A percentile compares a stretch with the other conserved stretches of the same genome.
These are phyloP conservation scores for Colistium nudipinnis DNA, from an alignment of 2,113 vertebrate genomes.

Conservation along the genomic window DNA sequence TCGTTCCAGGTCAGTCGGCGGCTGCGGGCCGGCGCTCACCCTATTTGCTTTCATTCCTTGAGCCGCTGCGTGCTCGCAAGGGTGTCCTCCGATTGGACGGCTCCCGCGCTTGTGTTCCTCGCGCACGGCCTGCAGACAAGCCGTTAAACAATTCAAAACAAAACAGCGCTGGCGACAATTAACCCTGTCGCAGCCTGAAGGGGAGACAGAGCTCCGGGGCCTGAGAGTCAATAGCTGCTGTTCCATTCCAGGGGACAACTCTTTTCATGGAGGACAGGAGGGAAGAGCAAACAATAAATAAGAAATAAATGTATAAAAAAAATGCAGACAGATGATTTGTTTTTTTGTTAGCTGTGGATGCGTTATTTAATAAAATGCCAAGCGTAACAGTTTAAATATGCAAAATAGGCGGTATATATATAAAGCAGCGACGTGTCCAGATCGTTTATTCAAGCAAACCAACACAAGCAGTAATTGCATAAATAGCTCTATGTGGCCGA, in stretches of 20 bases:
- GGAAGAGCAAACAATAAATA: too few species aligned
- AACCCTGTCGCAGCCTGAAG: constrained; percentile 29
- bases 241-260: neutral
- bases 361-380: too few species aligned
- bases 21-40: constrained; percentile 28
- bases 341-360: too few species aligned
- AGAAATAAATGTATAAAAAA: too few species aligned
- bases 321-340: too few species aligned
- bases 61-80: constrained; percentile 6
- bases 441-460: too few species aligned
- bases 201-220: constrained; percentile 21
- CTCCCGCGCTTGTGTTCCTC: constrained; percentile 55
- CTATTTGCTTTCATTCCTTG: constrained; percentile 47
- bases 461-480: too few species aligned
- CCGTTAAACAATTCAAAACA: constrained; percentile 42
- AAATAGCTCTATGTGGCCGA: too few species aligned
- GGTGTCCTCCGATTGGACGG: constrained; percentile 50
- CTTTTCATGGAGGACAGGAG: neutral
- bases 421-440: too few species aligned
- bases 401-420: too few species aligned
- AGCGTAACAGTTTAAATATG: too few species aligned
- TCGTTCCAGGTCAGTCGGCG: constrained; percentile 30
- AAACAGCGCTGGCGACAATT: constrained; percentile 22
- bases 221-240: neutral
- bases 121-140: constrained; percentile 27